These are phyloP conservation scores for Drosophila ogumai DNA, from an alignment of 1,140 invertebrate species.

Conservation along the genomic window DNA sequence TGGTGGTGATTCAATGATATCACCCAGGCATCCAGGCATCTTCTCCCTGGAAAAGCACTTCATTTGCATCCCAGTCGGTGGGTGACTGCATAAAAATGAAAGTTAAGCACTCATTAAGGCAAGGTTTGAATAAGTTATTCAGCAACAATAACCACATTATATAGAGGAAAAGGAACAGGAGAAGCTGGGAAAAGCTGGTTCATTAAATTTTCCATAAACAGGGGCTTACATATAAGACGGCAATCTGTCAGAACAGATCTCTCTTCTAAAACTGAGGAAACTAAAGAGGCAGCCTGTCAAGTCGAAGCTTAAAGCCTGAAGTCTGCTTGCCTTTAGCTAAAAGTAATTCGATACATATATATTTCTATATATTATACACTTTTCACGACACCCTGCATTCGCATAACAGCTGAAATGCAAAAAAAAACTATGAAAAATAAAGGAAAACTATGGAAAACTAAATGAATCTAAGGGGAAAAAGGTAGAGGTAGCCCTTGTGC, in stretches of 20 bases:
- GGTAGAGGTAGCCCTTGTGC: neutral
- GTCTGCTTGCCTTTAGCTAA: neutral
- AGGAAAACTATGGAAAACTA: neutral
- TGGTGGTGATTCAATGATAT: slow-evolving; percentile 38
- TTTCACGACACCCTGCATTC: slow-evolving; percentile 24
- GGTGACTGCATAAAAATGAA: slow-evolving; percentile 64
- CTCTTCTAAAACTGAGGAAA: slow-evolving; percentile 1
- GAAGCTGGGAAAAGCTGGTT: neutral
- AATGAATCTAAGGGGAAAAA: too few species aligned
- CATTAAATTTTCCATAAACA: slow-evolving; percentile 49
- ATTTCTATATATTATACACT: neutral
- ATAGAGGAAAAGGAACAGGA: neutral
- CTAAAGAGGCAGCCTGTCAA: slow-evolving; percentile 22
- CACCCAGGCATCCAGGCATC: slow-evolving; percentile 3
- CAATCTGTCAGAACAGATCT: slow-evolving; percentile 25
- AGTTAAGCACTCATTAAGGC: slow-evolving; percentile 78
- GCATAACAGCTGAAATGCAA: slow-evolving; percentile 12
- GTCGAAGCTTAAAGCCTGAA: slow-evolving; percentile 15
- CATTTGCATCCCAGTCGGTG: slow-evolving; percentile 11
- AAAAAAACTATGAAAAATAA: neutral
- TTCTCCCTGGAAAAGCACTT: neutral
- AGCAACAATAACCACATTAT: slow-evolving; percentile 11
- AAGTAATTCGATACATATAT: slow-evolving; percentile 13
- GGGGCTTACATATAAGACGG: slow-evolving; percentile 40
- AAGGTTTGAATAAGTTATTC: slow-evolving; percentile 72